Conservation (phyloP, 1,140 invertebrate genomes). For the Steinernema khuongi region DNA sequence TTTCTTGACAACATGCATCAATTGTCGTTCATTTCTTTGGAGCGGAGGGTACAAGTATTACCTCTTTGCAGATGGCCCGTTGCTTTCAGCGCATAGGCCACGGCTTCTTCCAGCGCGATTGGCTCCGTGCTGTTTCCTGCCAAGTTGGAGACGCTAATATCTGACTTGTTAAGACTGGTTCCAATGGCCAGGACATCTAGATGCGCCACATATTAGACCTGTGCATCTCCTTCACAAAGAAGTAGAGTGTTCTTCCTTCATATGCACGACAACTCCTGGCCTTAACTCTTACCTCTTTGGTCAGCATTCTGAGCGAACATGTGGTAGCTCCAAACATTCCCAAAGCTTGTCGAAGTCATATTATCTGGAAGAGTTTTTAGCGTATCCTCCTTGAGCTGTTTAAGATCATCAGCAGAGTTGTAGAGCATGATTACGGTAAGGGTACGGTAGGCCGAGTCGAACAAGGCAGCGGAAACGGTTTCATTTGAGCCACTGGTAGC, state of each 20-base stretch:
- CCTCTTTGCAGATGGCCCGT: neutral
- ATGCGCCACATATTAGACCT: no score
- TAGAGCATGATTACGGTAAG: neutral
- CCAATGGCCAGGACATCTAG: neutral
- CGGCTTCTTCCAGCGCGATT: neutral
- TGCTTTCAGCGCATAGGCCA: neutral
- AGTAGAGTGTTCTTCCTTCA: no score
- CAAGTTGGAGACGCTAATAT: neutral
- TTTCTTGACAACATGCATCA: no score
- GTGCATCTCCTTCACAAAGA: neutral
- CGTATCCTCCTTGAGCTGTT: neutral
- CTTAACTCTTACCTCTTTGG: neutral
- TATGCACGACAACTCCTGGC: no score
- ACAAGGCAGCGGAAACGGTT: neutral
- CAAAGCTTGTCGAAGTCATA: neutral
- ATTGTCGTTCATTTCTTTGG: neutral
- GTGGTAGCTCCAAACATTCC: neutral
- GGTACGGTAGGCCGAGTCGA: neutral
- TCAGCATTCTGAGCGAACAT: neutral
- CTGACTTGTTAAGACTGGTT: neutral
- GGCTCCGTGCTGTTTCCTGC: neutral
- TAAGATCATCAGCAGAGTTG: neutral
- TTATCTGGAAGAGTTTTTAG: neutral
- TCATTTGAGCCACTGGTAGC: neutral
- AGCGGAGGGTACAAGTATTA: neutral